phyloP scores from a whole-genome alignment of 2,797 vertebrate genomes.

The Champsocephalus gunnari region DNA sequence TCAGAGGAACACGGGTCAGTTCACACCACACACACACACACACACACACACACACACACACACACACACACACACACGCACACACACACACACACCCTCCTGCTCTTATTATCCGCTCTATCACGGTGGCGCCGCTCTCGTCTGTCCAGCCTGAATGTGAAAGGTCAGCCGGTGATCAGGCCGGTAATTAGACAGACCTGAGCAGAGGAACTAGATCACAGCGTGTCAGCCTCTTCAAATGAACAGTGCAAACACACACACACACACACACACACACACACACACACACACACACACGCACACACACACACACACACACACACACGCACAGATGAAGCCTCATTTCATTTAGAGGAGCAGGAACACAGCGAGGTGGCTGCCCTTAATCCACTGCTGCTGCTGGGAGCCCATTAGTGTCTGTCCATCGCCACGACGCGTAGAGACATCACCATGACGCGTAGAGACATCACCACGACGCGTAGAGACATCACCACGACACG shows the following conservation, averaged over 20 bases:
- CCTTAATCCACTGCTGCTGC: slow-evolving; percentile 67
- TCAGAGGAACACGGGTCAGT: slow-evolving; percentile 44
- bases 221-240: slow-evolving; percentile 74
- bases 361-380: slow-evolving; percentile 49
- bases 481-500: too few species aligned
- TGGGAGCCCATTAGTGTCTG: slow-evolving; percentile 70
- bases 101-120: slow-evolving; percentile 80
- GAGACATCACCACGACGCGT: too few species aligned
- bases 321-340: slow-evolving; percentile 68
- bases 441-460: too few species aligned
- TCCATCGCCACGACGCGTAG: too few species aligned
- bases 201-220: slow-evolving; percentile 76
- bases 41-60: background rate
- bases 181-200: slow-evolving; percentile 85
- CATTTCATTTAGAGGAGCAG: slow-evolving; percentile 73
- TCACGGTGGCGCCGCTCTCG: slow-evolving; percentile 75
- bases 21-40: background rate
- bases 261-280: slow-evolving; percentile 23
- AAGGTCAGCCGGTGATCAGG: slow-evolving; percentile 85
- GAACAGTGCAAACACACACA: slow-evolving; percentile 37
- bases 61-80: background rate
- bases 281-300: too few species aligned
- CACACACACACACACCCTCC: slow-evolving; percentile 2
- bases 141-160: slow-evolving; percentile 81
- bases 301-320: background rate